phyloP scores from a whole-genome alignment of 2,113 vertebrate species.

The Tauraco erythrolophus region DNA sequence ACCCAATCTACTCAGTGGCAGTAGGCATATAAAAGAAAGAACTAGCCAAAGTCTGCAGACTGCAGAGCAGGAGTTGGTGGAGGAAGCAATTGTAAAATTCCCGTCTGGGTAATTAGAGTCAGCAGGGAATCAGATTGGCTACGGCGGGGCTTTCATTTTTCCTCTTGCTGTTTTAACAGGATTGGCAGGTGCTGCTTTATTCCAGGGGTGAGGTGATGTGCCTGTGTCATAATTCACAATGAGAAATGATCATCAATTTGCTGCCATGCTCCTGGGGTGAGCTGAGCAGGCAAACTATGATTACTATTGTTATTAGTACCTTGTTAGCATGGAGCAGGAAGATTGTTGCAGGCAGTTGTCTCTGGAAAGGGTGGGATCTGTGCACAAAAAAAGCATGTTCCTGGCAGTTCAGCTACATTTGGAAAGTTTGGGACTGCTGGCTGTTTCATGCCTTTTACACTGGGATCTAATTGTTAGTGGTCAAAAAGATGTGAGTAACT shows the following conservation, averaged over 20 bases:
- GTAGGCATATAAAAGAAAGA: slow-evolving; percentile 76
- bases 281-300: slow-evolving; percentile 44
- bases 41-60: slow-evolving; percentile 74
- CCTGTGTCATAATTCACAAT: slow-evolving; percentile 76
- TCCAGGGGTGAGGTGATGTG: slow-evolving; percentile 73
- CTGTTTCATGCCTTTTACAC: not conserved
- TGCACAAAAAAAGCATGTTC: not conserved
- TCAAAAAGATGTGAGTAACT: not conserved
- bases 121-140: slow-evolving; percentile 78
- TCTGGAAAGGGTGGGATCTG: not conserved
- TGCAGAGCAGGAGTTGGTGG: slow-evolving; percentile 63
- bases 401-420: not conserved
- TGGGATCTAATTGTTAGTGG: not conserved
- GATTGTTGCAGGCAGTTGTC: not conserved
- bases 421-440: not conserved
- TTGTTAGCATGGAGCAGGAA: slow-evolving; percentile 26
- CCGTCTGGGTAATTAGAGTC: slow-evolving; percentile 82
- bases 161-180: slow-evolving; percentile 69
- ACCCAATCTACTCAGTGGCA: slow-evolving; percentile 72
- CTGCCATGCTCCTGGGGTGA: slow-evolving; percentile 57
- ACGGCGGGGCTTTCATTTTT: slow-evolving; percentile 74
- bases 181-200: slow-evolving; percentile 79
- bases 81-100: slow-evolving; percentile 78
- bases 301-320: slow-evolving; percentile 54
- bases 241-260: slow-evolving; percentile 74